Base-by-base conservation (phyloP, 2,797 vertebrate genomes). In the Champsocephalus gunnari region DNA sequence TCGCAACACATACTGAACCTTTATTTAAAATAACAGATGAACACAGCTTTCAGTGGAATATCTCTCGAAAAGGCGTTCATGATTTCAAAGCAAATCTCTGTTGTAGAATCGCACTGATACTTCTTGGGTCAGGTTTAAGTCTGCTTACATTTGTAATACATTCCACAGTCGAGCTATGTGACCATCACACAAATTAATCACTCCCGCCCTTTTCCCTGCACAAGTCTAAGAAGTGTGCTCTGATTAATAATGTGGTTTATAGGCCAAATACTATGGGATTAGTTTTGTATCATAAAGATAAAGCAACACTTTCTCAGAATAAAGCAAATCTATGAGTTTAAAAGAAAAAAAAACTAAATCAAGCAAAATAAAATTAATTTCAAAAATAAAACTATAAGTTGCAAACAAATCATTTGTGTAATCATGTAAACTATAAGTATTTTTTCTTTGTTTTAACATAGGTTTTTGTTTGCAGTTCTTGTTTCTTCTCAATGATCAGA, bases 111-210 rank as follows among this genome's bases (percentile, higher is more conserved):
- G 48, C 21, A 17, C 66, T 74, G 73, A 75, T 81, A 64, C 75
- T 82, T 45, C 68, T 75, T 48, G 5, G 77, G 79, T 83, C 84
- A 87, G 59, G 84, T 83, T 80, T 68, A 75, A 81, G 54, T 75
- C 79, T 67, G 65, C 82, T 85, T 85, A 77, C 41, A 89, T 82
- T 59, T 78, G 81, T 84, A 74, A 85, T 85, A 76, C 75, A 17
- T 79, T 83, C 77, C 66, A 74, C 79, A 60, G 68, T 81, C 16
- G 0, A 58, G 64, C 68, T 84, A 77, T 86, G 81, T 84, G 81
- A 80, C 73, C 81, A 66, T 74, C 83, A 84, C 71, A 81, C 77
- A 81, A 80, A 87, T 83, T 0, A 83, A 80, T 75, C 50, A 11
- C 59, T 56, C 59, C 51, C 44, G 2, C 53, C 53, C n/a, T 54